A percentile compares a stretch with the other conserved stretches of the same genome.
Evolutionary conservation across 2,113 vertebrate genomes (phyloP).

Genomic region (Paradoxurus hermaphroditus): DNA sequence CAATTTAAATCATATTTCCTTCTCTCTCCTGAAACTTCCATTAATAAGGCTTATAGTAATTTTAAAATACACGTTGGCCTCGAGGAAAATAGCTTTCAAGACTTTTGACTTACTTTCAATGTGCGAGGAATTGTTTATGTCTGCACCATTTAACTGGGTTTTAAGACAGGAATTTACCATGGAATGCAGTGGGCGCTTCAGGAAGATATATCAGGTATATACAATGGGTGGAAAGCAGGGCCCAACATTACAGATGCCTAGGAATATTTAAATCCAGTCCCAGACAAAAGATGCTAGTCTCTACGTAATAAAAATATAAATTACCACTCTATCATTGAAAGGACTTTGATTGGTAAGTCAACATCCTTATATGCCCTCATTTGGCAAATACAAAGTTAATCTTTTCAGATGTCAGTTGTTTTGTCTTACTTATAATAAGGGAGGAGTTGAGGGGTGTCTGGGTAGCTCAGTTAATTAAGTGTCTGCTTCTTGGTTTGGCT

Average conservation of each 20-base stretch:
- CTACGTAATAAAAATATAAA: neutral
- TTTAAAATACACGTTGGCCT: neutral
- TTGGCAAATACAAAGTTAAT: neutral
- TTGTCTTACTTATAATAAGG: neutral
- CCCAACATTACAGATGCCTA: accelerated
- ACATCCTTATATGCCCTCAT: neutral
- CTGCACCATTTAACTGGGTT: neutral
- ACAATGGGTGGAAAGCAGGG: too few relatives aligned
- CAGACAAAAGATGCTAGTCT: neutral
- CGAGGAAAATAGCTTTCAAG: neutral
- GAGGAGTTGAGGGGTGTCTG: neutral
- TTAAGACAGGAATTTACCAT: neutral
- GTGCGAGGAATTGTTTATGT: neutral
- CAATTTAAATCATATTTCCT: neutral
- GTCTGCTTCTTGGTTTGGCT: too few relatives aligned
- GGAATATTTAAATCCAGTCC: too few relatives aligned
- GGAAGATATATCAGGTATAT: neutral
- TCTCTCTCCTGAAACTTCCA: neutral
- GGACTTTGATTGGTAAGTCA: neutral
- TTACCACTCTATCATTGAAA: neutral
- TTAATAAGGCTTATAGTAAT: neutral
- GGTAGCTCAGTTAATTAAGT: too few relatives aligned
- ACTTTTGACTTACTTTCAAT: neutral
- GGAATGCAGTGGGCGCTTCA: neutral
- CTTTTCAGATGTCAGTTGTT: neutral